Conservation (phyloP, 2,113 vertebrate genomes). For the Mormyrus lacerda region DNA sequence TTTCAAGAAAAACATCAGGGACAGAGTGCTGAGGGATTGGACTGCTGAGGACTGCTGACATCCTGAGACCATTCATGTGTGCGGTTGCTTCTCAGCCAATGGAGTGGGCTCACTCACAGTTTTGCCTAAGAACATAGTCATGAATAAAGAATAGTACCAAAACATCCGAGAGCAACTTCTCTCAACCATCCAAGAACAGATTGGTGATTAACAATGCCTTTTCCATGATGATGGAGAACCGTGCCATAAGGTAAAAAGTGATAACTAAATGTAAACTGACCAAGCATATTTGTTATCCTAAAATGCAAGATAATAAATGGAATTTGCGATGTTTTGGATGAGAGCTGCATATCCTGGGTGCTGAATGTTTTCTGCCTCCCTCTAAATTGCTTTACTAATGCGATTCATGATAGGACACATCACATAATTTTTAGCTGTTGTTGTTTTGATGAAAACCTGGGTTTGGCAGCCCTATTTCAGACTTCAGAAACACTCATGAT, state of each 20-base stretch:
- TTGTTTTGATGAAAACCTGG: background rate
- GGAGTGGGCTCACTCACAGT: too few species aligned
- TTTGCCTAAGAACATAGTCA: too few species aligned
- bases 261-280: background rate
- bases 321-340: background rate
- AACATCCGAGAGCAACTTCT: too few species aligned
- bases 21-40: too few species aligned
- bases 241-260: background rate
- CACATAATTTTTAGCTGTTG: background rate
- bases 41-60: too few species aligned
- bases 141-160: too few species aligned
- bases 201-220: too few species aligned
- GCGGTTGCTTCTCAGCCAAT: too few species aligned
- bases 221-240: too few species aligned
- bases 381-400: background rate
- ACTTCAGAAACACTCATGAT: background rate
- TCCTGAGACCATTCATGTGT: too few species aligned
- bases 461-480: background rate
- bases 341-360: background rate
- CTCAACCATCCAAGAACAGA: too few species aligned
- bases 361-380: background rate
- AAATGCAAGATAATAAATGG: background rate
- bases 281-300: background rate
- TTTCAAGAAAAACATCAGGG: too few species aligned
- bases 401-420: background rate